Base-by-base conservation (phyloP, 2,113 vertebrate genomes). In the Cyprinodon tularosa region DNA sequence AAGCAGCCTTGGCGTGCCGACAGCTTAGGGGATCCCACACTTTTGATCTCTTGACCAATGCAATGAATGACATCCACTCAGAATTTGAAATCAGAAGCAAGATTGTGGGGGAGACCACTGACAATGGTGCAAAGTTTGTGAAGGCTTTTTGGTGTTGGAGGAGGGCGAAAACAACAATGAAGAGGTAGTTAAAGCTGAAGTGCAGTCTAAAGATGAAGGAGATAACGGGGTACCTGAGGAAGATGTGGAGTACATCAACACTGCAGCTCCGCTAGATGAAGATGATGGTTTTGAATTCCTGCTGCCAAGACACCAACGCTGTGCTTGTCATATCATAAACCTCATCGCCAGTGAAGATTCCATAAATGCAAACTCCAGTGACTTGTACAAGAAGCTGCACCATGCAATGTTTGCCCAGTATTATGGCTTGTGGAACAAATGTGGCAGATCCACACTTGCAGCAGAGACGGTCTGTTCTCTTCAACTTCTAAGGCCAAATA, bases 41-140 rank as follows among this genome's bases (percentile, higher is more conserved):
- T 57, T 57, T 57, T 57, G 53, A 57, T 57, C 53, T 57, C 53
- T 57, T 57, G 53, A 15, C 53, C 53, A 57, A 57, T 57, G 53
- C 4, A 15, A 4, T 57, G 53, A 57, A 57, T 57, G 53, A 57
- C 53, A 57, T 57, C 3, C 53, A 57, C 53, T 12, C 53, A 57
- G 3, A 57, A 57, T 57, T 57, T 57, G 53, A 57, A 57, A 57
- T 57, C 53, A 57, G 53, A 57, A 15, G 53, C 53, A 57, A 57
- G 53, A 13, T 57, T 57, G 53, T 57, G 53, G 17, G 53, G 53
- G 17, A 12, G 17, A 57, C 53, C 53, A 57, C 53, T 57, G 53
- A 57, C 53, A 57, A 57, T 29, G 29, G 29, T 29, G 29, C 29
- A 29, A 29, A 29, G 29, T 29, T 29, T 29, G 29, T 29, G 29